Evolutionary conservation across 2,797 vertebrate genomes (phyloP), one percentile per base, ranked within the genome.

Genomic region (Coluber constrictor): DNA sequence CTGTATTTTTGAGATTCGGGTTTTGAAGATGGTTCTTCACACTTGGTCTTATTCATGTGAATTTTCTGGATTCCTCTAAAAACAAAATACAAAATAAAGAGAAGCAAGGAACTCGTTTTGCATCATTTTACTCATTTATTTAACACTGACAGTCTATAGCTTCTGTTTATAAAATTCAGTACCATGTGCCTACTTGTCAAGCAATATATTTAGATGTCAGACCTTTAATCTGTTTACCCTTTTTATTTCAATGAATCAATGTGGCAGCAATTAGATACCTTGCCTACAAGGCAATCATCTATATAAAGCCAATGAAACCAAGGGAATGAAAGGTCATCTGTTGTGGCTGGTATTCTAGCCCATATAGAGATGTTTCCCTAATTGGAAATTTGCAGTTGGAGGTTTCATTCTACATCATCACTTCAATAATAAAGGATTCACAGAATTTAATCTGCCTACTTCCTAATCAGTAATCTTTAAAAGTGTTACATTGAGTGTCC

Each of bases 251-350:
- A 86, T 56, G 70, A 96, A 96, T 95, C 96, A 94, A 94, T 96
- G 94, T 94, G 86, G 79, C 90, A 95, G 90, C 95, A 97, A 96
- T 96, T 96, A 95, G 96, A 95, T 96, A 96, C 94, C 90, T 92
- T 93, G 91, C 91, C 95, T 93, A 93, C 93, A 88, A 94, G 92
- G 66, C 94, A 95, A 92, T 95, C 92, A 91, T 95, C 94, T 96
- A 92, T 95, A 95, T 91, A 96, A 92, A 97, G 66, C 60, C 91
- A 95, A 93, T 94, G 61, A 60, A 93, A 54, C 92, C 92, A 95
- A 94, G 70, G 93, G 94, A 95, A 95, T 96, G 92, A 95, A 93
- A 95, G 95, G 90, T 94, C 95, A 95, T 93, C 92, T 94, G 94
- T 91, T 92, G 43, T 63, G 86, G 89, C 55, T 60, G 83, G 87